A percentile compares a stretch with the other conserved stretches of the same genome.
These are phyloP conservation scores for Zaprionus camerounensis DNA, from an alignment of 1,140 invertebrate species.

Conservation along the genomic window DNA sequence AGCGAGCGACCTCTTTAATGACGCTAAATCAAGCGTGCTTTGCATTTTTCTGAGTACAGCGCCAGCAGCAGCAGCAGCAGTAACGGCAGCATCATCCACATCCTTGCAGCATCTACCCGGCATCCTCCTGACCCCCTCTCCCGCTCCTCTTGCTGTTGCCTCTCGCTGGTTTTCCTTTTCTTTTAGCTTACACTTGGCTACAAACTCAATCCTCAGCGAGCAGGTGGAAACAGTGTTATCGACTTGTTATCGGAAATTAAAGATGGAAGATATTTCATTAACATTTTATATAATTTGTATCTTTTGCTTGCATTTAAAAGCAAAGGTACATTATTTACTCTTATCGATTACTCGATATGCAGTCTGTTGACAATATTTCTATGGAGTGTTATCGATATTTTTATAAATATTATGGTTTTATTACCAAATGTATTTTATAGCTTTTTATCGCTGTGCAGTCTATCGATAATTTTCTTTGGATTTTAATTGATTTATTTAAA, in stretches of 20 bases:
- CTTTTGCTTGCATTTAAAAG: too few relatives aligned
- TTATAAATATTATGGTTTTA: too few relatives aligned
- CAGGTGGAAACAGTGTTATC: background rate
- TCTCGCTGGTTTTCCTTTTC: slow-evolving; percentile 9
- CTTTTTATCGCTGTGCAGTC: too few relatives aligned
- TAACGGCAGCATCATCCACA: slow-evolving; percentile 35
- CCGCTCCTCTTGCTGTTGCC: slow-evolving; percentile 10
- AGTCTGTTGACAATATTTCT: too few relatives aligned
- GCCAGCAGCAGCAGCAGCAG: slow-evolving; percentile 5
- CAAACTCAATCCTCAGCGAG: background rate
- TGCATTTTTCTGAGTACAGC: slow-evolving; percentile 66
- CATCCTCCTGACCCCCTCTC: slow-evolving; percentile 31
- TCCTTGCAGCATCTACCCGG: slow-evolving; percentile 40
- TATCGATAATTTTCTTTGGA: too few relatives aligned
- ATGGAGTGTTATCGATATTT: too few relatives aligned
- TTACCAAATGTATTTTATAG: too few relatives aligned
- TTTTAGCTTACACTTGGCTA: slow-evolving; percentile 44
- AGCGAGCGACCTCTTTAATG: slow-evolving; percentile 63
- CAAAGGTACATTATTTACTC: too few relatives aligned
- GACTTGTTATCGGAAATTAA: background rate
- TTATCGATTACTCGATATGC: too few relatives aligned
- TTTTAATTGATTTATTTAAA: too few relatives aligned
- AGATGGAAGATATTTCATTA: background rate
- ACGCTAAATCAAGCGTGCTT: slow-evolving; percentile 80
- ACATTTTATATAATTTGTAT: background rate